Evolutionary conservation across 2,888 invertebrate species (phyloP), one percentile per base, ranked within the genome.

Genomic region (Sturmia bella): DNA sequence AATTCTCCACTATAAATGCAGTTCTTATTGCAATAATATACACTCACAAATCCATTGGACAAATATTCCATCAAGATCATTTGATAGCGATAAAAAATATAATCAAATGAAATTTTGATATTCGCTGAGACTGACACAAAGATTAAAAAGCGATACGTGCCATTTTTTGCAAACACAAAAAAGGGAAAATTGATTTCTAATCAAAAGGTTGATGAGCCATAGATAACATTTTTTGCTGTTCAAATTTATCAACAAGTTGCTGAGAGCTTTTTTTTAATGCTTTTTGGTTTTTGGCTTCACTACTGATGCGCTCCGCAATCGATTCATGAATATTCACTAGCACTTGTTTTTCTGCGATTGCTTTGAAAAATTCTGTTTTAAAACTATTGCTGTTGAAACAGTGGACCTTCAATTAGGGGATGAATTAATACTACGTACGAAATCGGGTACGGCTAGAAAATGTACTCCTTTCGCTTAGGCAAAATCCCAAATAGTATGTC

Each of bases 121-220:
- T 52, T 52, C 72, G 50, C 52, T 21, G 39, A 57, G 59, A 78
- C 61, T 68, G 41, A 70, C 64, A 59, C 15, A 59, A 52, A 70
- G 69, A 80, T 70, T 80, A 64, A 52, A 27, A 19, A 57, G 11
- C 68, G 48, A 61, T 73, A 54, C n/a, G n/a, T n/a, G n/a, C n/a
- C n/a, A n/a, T 56, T 24, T 39, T 13, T 11, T 61, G 43, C 37
- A 17, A 5, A 64, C n/a, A 13, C 15, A 64, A 68, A 17, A 45
- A 45, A 32, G 9, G 7, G 9, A 61, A n/a, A 12, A 63, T n/a
- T 11, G 27, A 63, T 69, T 77, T 77, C 63, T 52, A 76, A 76
- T 73, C 63, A 77, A n/a, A n/a, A n/a, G n/a, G 48, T 76, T 56
- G 37, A 56, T 66, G 15, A 52, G 19, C 43, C 37, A 39, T 15